Evolutionary conservation across 35 echinoderm and acorn worm species (phyloP).

Genomic region (Hemicentrotus pulcherrimus): DNA sequence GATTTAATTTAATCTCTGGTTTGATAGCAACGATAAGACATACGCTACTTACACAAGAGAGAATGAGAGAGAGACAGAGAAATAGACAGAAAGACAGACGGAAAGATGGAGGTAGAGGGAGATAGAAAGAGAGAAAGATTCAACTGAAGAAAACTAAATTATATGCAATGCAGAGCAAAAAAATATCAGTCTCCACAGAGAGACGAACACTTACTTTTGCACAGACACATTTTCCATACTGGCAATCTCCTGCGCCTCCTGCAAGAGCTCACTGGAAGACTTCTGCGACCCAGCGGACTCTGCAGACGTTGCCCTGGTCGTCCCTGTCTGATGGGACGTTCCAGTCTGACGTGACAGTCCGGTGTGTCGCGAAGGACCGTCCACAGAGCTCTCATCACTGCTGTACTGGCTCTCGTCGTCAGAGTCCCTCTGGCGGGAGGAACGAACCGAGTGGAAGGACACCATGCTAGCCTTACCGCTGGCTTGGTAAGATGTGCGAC

Average conservation of each 20-base stretch:
- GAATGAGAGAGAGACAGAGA: too few species aligned
- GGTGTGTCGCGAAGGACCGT: not conserved
- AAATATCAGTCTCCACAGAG: too few species aligned
- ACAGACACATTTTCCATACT: slow-evolving; percentile 72
- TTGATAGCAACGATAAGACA: too few species aligned
- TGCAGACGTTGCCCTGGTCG: slow-evolving; percentile 57
- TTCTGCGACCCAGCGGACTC: slow-evolving; percentile 76
- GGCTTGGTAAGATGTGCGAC: not conserved
- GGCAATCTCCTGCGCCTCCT: slow-evolving; percentile 88
- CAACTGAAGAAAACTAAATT: too few species aligned
- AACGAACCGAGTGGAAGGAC: slow-evolving; percentile 37
- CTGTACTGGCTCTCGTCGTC: slow-evolving; percentile 65
- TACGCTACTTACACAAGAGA: too few species aligned
- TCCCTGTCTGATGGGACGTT: slow-evolving; percentile 12
- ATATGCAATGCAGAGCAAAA: too few species aligned
- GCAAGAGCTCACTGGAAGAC: slow-evolving; percentile 83
- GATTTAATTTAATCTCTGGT: too few species aligned
- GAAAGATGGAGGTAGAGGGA: too few species aligned
- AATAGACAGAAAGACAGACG: too few species aligned
- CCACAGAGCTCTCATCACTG: slow-evolving; percentile 44
- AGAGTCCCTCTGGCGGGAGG: slow-evolving; percentile 32
- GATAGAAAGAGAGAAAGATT: too few species aligned
- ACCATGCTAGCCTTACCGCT: slow-evolving; percentile 15
- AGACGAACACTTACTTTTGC: slow-evolving; percentile 62
- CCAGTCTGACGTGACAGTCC: slow-evolving; percentile 2